phyloP scores from a whole-genome alignment of 2,113 vertebrate genomes.

The Seriola aureovittata region DNA sequence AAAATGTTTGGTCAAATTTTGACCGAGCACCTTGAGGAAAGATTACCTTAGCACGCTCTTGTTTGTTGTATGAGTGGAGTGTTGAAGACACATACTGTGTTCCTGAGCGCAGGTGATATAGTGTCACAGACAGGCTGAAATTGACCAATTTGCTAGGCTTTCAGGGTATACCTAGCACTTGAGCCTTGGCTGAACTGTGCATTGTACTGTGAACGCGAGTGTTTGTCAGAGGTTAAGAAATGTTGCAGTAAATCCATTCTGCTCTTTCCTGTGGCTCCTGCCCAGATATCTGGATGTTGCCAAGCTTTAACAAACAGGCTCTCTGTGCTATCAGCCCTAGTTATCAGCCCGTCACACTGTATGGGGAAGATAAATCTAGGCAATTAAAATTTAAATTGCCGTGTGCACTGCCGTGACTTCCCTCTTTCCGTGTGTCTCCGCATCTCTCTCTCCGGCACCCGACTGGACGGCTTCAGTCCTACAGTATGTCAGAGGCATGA shows the following conservation, averaged over 20 bases:
- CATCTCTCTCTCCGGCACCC: constrained; percentile 32
- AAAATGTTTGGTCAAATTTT: constrained; percentile 17
- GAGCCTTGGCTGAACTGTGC: constrained; percentile 49
- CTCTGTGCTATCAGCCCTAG: constrained; percentile 77
- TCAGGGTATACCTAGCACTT: constrained; percentile 49
- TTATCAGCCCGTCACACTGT: constrained; percentile 85
- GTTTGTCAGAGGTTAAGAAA: constrained; percentile 65
- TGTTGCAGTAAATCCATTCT: constrained; percentile 72
- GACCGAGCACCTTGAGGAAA: constrained; percentile 6
- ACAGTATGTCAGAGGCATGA: constrained; percentile 8
- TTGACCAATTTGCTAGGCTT: constrained; percentile 57
- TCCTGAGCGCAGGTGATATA: constrained; percentile 39
- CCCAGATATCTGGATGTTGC: constrained; percentile 69
- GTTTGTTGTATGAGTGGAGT: constrained; percentile 22
- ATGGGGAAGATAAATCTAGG: constrained; percentile 86
- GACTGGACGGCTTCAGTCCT: constrained; percentile 33
- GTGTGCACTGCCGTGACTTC: constrained; percentile 81
- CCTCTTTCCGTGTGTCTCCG: constrained; percentile 57
- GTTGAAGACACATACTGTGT: constrained; percentile 30
- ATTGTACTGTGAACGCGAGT: constrained; percentile 47
- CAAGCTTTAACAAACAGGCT: constrained; percentile 78
- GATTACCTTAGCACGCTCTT: constrained; percentile 17
- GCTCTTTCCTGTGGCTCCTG: constrained; percentile 51
- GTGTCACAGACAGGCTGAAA: constrained; percentile 43
- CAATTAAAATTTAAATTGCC: constrained; percentile 88